phyloP scores from a whole-genome alignment of 2,888 invertebrate genomes.

The Campoplex capitator region DNA sequence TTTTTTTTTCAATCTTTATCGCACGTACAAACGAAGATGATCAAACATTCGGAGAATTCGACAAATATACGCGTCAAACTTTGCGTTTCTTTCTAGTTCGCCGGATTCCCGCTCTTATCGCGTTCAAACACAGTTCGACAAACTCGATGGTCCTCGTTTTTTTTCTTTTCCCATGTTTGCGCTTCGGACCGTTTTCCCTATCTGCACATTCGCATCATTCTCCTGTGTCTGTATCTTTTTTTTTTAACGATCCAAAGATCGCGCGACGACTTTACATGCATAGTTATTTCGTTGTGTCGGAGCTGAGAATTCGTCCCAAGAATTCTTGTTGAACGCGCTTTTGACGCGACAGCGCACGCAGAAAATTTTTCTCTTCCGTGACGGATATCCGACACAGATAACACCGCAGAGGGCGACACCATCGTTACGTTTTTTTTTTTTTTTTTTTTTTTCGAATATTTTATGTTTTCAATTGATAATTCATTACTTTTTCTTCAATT shows the following conservation, averaged over 20 bases:
- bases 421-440: not conserved
- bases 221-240: not conserved
- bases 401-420: conserved; percentile 28
- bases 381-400: conserved; percentile 56
- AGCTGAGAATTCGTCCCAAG: not conserved
- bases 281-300: not conserved
- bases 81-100: not conserved
- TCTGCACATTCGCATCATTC: conserved; percentile 45
- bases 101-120: conserved; percentile 49
- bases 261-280: not conserved
- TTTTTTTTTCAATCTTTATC: conserved; percentile 16
- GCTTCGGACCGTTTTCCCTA: conserved; percentile 17
- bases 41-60: conserved; percentile 50
- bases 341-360: not conserved
- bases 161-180: not conserved
- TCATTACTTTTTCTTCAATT: not conserved
- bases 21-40: not conserved
- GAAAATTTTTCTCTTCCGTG: conserved; percentile 15
- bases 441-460: not conserved
- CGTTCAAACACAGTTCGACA: conserved; percentile 57
- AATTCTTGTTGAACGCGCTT: not conserved
- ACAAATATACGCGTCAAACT: not conserved
- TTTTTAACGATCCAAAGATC: conserved; percentile 16
- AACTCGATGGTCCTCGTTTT: conserved; percentile 38
- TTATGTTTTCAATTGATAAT: too few species aligned